Base-by-base conservation (phyloP, 92 coral and sea anemone genomes). In the Epizoanthus illoricatus region DNA sequence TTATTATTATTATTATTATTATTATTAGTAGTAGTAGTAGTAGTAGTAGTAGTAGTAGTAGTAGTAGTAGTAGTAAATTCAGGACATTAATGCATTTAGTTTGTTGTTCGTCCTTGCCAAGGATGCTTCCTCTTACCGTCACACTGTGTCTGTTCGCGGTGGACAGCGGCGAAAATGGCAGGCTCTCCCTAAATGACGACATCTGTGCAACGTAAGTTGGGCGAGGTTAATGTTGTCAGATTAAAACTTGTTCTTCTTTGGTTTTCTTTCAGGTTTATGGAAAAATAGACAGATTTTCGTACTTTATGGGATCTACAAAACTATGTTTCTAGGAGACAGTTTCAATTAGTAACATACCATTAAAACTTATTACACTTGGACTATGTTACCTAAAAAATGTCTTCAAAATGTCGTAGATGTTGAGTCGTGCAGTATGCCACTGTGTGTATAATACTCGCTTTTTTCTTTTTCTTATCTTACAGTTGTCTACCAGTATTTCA, bases 401-500 rank as follows among this genome's bases (percentile, higher is more conserved):
- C 10, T 8, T 49, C 55, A 49, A 49, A 7, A 49, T 49, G 11
- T 49, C 12, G 55, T 49, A 49, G 55, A 49, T 28, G 1, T 28
- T 28, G 36, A 28, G 36, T 1, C 36, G 2, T 28, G 36, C 36
- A 28, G 2, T 28, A 28, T 28, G 36, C 36, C 36, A 28, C 2
- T 28, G 36, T 28, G 36, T 28, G 36, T 28, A 28, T 7, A 16
- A 16, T 12, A 28, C 16, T 36, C 19, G 19, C 41, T 28, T 28
- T 68, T 3, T 4, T 58, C 63, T 4, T 19, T 24, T 54, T 78
- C 59, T 39, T 58, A 2, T 47, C 16, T 80, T 84, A 11, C 66
- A 90, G 93, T 56, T 90, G 93, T 60, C 88, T 90, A 3, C 93
- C 93, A 9, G 93, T 90, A 47, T 90, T 90, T 55, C 90, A 90